Base-by-base conservation (phyloP, 2,888 invertebrate species). In the Ennomos erosarius region DNA sequence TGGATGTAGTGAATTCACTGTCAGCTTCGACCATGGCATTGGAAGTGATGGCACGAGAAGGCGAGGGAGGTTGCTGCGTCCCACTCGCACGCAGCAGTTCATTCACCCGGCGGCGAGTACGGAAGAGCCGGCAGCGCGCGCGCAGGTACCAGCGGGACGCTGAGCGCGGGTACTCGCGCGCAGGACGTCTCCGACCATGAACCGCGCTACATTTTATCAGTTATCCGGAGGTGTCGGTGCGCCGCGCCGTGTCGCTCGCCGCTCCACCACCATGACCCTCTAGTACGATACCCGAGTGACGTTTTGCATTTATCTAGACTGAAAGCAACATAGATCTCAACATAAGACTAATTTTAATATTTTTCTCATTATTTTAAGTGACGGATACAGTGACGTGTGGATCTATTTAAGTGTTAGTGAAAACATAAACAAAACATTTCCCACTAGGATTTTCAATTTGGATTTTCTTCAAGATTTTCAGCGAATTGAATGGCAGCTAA, bases 301-400 rank as follows among this genome's bases (percentile, higher is more conserved):
- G 70, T 76, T 84, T 82, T 85, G 84, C 85, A 86, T 85, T 85
- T 85, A 84, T 76, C 75, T 84, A 87, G 91, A 92, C 91, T 92
- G 92, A 90, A 86, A 81, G 90, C 79, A 91, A 91, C 91, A 71
- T 84, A 88, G 92, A 92, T 92, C 92, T 92, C 91, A 92, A 85
- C 74, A 84, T 79, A 91, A 92, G 92, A 91, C 92, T 92, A 86
- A 87, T 87, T 85, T 86, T 82, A 82, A 75, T 74, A 80, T 70
- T 74, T 76, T 71, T 73, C 69, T 67, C 59, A 65, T 81, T 81
- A 74, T 81, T 78, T 85, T 90, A 86, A 90, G 90, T 90, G 90
- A 86, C 85, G 73, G 81, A 83, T 82, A 68, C 65, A 79, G 88
- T 89, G 90, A 81, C 79, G 84, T 82, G 89, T 84, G 85, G 84